Evolutionary conservation across 2,113 vertebrate species (phyloP).

Genomic region (Gopherus evgoodei): DNA sequence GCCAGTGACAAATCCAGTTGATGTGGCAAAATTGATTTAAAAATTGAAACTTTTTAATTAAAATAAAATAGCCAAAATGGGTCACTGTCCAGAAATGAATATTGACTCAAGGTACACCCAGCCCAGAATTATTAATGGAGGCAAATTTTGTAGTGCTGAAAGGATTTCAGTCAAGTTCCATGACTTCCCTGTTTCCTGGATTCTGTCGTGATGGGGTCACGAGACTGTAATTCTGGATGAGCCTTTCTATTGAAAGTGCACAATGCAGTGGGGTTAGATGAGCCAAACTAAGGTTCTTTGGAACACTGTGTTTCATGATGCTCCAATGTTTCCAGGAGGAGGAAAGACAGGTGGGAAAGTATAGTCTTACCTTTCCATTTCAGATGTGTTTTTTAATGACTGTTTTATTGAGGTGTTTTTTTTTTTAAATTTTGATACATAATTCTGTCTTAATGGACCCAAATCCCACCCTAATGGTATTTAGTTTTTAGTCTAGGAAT

Average conservation of each 20-base stretch:
- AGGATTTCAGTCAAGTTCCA: conserved; percentile 56
- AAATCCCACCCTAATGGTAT: not conserved
- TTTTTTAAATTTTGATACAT: not conserved
- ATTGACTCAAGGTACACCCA: not conserved
- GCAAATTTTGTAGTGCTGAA: conserved; percentile 49
- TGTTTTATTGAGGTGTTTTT: conserved; percentile 36
- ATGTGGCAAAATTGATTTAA: not conserved
- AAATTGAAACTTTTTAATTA: not conserved
- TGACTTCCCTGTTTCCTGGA: conserved; percentile 62
- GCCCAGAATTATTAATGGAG: conserved; percentile 11
- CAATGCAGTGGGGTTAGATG: not conserved
- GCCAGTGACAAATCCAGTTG: not conserved
- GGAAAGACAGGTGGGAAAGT: conserved; percentile 6
- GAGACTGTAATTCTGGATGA: conserved; percentile 59
- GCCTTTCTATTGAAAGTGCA: conserved; percentile 46
- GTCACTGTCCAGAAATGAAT: not conserved
- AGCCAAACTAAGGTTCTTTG: conserved; percentile 50
- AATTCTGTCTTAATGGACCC: not conserved
- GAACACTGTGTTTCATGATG: conserved; percentile 64
- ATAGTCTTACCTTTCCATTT: conserved; percentile 5
- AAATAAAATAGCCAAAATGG: not conserved
- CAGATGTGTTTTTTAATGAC: conserved; percentile 13
- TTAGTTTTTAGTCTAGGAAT: not conserved
- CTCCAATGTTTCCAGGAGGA: conserved; percentile 50
- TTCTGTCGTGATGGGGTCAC: conserved; percentile 58